Percentiles rank a stretch among this genome's conserved stretches.
Evolutionary conservation across 2,888 invertebrate species (phyloP).

Genomic region (Xestia sexstrigata): DNA sequence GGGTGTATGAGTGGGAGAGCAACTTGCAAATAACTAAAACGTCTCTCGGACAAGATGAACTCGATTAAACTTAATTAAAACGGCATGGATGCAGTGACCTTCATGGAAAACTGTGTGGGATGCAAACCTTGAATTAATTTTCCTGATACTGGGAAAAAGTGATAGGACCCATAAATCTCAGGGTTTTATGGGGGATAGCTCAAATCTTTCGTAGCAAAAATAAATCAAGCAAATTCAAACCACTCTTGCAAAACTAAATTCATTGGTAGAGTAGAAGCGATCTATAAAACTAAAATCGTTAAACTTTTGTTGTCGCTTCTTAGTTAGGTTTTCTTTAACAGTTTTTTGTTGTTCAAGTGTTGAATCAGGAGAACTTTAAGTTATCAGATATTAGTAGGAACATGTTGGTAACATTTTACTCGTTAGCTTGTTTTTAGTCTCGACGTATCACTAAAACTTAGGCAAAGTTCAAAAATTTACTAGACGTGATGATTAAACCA

Average conservation of each 20-base stretch:
- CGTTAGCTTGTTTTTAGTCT: no score
- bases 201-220: neutral
- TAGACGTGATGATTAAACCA: no score
- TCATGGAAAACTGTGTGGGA: conserved; percentile 7
- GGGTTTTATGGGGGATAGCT: neutral
- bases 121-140: neutral
- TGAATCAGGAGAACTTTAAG: no score
- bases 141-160: neutral
- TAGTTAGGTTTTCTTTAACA: no score
- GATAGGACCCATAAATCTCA: neutral
- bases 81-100: conserved; percentile 8
- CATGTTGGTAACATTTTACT: no score
- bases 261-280: neutral
- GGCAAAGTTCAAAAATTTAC: no score
- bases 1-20: conserved; percentile 29
- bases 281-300: neutral
- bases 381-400: no score
- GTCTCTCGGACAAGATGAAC: neutral
- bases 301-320: neutral
- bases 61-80: conserved; percentile 28
- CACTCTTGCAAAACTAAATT: no score
- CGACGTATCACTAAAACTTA: no score
- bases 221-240: no score
- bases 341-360: no score
- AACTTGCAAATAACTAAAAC: conserved; percentile 11